These are phyloP conservation scores for Coleophora flavipennella DNA, from an alignment of 2,888 invertebrate genomes.

Conservation along the genomic window DNA sequence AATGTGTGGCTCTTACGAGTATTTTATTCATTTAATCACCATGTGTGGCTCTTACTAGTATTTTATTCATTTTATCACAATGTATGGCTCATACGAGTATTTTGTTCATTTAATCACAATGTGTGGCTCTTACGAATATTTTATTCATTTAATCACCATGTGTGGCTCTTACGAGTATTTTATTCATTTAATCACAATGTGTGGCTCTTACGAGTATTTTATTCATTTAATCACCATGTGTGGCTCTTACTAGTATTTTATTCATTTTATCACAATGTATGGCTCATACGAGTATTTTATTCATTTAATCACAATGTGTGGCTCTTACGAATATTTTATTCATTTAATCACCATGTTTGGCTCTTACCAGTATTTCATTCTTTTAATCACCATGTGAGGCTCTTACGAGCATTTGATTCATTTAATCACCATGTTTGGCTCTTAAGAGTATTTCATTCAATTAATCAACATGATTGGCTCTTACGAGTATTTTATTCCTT, in stretches of 20 bases:
- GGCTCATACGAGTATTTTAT: not conserved
- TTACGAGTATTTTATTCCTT: no score
- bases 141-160: no score
- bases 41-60: no score
- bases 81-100: no score
- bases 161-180: no score
- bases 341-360: not conserved
- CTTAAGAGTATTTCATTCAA: not conserved
- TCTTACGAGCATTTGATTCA: not conserved
- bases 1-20: no score
- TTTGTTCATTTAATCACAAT: no score
- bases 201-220: not conserved
- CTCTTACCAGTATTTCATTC: not conserved
- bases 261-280: not conserved
- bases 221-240: not conserved
- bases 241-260: not conserved
- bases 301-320: not conserved
- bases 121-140: no score
- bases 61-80: no score
- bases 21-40: no score
- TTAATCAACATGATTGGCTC: no score
- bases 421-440: not conserved
- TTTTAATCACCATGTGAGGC: not conserved
- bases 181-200: not conserved
- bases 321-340: not conserved